A percentile compares a stretch with the other conserved stretches of the same genome.
Conservation (phyloP, 2,888 invertebrate genomes). For the Xanthia togata region DNA sequence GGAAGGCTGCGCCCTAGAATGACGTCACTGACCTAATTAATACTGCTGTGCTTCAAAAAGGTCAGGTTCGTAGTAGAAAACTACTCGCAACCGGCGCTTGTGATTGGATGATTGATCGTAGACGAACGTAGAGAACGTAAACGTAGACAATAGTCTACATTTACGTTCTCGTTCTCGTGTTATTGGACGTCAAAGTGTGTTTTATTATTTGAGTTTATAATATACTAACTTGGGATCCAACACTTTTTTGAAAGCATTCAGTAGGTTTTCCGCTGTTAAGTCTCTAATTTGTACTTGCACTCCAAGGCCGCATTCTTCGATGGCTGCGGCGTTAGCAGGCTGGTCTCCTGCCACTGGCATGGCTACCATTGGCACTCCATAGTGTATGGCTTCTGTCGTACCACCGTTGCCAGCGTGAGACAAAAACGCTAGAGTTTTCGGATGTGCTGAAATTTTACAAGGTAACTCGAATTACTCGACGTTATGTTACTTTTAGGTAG, state of each 20-base stretch:
- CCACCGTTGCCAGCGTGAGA: constrained; percentile 91
- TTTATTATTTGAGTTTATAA: not conserved
- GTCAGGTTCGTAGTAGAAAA: not conserved
- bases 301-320: constrained; percentile 90
- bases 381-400: constrained; percentile 90
- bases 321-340: constrained; percentile 89
- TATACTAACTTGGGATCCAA: constrained; percentile 88
- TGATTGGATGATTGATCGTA: not conserved
- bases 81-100: not conserved
- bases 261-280: constrained; percentile 87
- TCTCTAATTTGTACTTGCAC: constrained; percentile 84
- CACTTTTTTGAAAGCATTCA: constrained; percentile 88
- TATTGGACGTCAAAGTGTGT: not conserved
- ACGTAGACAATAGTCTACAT: too few relatives aligned
- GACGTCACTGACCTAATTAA: not conserved
- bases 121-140: too few relatives aligned
- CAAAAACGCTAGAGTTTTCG: constrained; percentile 90
- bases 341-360: constrained; percentile 92
- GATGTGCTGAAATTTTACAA: constrained; percentile 86
- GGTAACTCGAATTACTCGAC: not conserved
- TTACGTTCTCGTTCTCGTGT: too few relatives aligned
- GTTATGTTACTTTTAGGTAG: not conserved
- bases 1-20: not conserved
- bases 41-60: constrained; percentile 2
- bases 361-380: constrained; percentile 90